Evolutionary conservation across 2,113 vertebrate genomes (phyloP).

Genomic region (Pelobates fuscus): DNA sequence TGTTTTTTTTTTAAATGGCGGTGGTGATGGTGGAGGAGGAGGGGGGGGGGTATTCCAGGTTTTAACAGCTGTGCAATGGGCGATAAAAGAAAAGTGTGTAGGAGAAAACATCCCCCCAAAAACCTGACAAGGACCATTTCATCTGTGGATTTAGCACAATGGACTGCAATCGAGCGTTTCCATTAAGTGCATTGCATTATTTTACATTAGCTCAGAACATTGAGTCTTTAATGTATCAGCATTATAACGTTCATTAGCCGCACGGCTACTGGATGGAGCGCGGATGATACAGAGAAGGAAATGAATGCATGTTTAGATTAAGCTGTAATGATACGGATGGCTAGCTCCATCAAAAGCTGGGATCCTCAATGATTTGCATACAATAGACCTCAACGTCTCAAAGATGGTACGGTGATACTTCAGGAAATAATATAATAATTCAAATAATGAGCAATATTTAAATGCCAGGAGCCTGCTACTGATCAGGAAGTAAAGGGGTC

Average conservation of each 20-base stretch:
- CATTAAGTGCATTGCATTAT: slow-evolving; percentile 22
- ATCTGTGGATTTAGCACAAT: slow-evolving; percentile 15
- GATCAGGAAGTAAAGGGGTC: too few species aligned
- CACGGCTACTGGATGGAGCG: slow-evolving; percentile 1
- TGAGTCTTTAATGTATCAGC: slow-evolving; percentile 37
- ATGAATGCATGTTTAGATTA: neutral
- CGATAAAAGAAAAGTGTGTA: slow-evolving; percentile 9
- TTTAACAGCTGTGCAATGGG: neutral
- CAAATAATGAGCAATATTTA: too few species aligned
- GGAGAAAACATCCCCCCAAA: too few species aligned
- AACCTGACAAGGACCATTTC: slow-evolving; percentile 26
- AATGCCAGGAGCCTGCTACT: too few species aligned
- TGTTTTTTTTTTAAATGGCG: too few species aligned
- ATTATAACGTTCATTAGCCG: slow-evolving; percentile 39
- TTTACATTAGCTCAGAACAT: slow-evolving; percentile 29
- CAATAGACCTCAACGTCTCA: too few species aligned
- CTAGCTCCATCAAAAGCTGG: too few species aligned
- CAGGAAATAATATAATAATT: too few species aligned
- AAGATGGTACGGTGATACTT: too few species aligned
- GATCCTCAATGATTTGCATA: too few species aligned
- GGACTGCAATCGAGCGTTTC: neutral
- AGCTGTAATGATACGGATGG: neutral
- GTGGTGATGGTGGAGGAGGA: too few species aligned
- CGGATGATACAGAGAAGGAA: neutral
- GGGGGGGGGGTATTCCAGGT: neutral